Evolutionary conservation across 2,888 invertebrate species (phyloP), one percentile per base, ranked within the genome.

Genomic region (Vesta saturnalis): DNA sequence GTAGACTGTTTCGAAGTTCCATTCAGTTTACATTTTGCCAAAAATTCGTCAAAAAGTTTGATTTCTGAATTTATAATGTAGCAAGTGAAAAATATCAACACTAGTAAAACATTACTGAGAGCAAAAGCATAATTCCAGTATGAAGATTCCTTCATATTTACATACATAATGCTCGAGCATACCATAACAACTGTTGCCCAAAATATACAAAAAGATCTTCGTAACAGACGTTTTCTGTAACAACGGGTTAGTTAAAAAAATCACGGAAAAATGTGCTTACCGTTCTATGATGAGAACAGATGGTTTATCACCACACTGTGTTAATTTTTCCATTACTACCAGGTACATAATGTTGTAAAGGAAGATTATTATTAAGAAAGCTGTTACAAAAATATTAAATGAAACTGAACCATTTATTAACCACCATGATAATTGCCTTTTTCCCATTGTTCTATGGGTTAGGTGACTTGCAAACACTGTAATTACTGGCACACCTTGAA

Each of bases 341-440:
- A 89, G 84, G 72, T 91, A 90, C 61, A 94, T 86, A 60, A 91
- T 87, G 49, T 89, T 83, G 78, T 92, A 92, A 56, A 94, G 87
- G 35, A 89, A 81, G 43, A 90, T 85, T 77, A 94, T 89, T 66
- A 93, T 86, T 23, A 88, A 87, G 73, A 91, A 89, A 65, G 92
- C 92, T 59, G 88, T 89, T 22, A 89, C 86, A 79, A 91, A 92
- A 75, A 92, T 90, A 71, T 87, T 86, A 77, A 90, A 90, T 61
- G 91, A 86, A 15, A 87, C 83, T 18, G 87, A 86, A 19, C 85
- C 86, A 60, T 85, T 84, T 69, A 89, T 86, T 71, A 91, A 82
- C 90, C 91, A 91, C 91, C 91, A 91, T 55, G 89, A 87, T 43
- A 84, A 87, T 16, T 87, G 84, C 71, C 83, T 73, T 85, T 89